Percentiles rank a stretch among this genome's conserved stretches.
These are phyloP conservation scores for Argyrosomus japonicus DNA, from an alignment of 2,113 vertebrate species.

Conservation along the genomic window DNA sequence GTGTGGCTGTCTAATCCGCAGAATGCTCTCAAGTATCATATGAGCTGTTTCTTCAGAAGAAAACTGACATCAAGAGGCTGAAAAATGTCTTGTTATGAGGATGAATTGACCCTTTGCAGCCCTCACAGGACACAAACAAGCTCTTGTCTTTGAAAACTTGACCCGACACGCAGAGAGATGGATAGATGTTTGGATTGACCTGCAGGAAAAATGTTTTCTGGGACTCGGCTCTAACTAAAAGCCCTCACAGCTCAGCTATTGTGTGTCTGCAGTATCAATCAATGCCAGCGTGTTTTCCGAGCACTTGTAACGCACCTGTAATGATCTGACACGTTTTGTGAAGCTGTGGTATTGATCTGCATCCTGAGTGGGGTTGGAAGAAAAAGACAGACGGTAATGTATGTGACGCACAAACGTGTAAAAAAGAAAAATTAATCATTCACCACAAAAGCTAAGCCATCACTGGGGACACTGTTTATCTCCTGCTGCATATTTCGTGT, in stretches of 20 bases:
- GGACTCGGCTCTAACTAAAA: not conserved
- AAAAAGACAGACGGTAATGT: not conserved
- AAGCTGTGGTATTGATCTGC: not conserved
- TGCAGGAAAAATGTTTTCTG: not conserved
- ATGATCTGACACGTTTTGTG: not conserved
- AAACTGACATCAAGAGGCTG: not conserved
- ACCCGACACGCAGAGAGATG: not conserved
- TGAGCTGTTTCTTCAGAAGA: not conserved
- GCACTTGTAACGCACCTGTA: not conserved
- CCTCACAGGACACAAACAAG: not conserved
- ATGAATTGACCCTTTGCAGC: not conserved
- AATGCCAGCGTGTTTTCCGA: not conserved
- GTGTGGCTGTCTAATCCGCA: too few species aligned
- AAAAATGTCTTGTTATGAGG: not conserved
- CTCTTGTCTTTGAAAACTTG: not conserved
- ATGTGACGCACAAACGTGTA: not conserved
- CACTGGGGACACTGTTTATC: not conserved
- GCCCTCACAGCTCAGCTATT: not conserved
- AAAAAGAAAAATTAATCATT: not conserved
- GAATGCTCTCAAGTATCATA: too few species aligned
- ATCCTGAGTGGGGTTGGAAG: not conserved
- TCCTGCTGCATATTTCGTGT: not conserved
- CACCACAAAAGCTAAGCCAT: not conserved
- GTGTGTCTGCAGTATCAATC: not conserved
- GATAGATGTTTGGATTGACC: not conserved